phyloP scores from a whole-genome alignment of 2,797 vertebrate species.

The Phoxinus dragarum region DNA sequence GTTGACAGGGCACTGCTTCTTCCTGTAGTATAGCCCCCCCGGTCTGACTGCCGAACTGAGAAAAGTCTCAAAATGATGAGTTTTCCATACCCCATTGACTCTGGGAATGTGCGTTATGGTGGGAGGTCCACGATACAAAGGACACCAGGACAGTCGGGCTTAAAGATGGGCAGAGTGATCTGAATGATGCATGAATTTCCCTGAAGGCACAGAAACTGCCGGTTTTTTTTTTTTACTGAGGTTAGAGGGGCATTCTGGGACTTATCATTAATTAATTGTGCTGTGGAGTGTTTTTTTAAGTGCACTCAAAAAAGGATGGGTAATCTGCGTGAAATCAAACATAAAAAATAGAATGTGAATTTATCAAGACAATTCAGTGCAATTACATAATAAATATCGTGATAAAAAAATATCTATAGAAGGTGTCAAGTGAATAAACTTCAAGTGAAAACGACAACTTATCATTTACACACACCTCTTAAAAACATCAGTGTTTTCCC shows the following conservation, averaged over 20 bases:
- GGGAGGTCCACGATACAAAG: slow-evolving; percentile 29
- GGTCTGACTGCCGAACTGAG: slow-evolving; percentile 29
- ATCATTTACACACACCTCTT: neutral
- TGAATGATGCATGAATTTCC: slow-evolving; percentile 47
- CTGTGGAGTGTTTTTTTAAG: slow-evolving; percentile 26
- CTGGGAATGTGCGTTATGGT: neutral
- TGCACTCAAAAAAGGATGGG: slow-evolving; percentile 8
- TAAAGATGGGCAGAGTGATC: slow-evolving; percentile 31
- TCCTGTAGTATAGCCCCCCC: slow-evolving; percentile 51
- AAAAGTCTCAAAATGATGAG: slow-evolving; percentile 44
- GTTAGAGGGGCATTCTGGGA: neutral
- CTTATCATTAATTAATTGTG: slow-evolving; percentile 39
- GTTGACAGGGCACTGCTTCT: slow-evolving; percentile 64
- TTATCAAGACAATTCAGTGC: neutral
- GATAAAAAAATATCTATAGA: neutral
- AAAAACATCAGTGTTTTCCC: neutral
- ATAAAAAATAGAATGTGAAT: neutral
- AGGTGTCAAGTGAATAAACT: neutral
- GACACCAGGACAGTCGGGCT: slow-evolving; percentile 5
- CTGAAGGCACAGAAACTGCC: slow-evolving; percentile 8
- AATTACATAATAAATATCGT: neutral
- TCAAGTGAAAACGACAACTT: neutral
- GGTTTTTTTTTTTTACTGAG: neutral
- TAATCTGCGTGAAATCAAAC: neutral
- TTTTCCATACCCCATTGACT: slow-evolving; percentile 41